Conservation (phyloP, 2,113 vertebrate species). For the Albula goreensis region DNA sequence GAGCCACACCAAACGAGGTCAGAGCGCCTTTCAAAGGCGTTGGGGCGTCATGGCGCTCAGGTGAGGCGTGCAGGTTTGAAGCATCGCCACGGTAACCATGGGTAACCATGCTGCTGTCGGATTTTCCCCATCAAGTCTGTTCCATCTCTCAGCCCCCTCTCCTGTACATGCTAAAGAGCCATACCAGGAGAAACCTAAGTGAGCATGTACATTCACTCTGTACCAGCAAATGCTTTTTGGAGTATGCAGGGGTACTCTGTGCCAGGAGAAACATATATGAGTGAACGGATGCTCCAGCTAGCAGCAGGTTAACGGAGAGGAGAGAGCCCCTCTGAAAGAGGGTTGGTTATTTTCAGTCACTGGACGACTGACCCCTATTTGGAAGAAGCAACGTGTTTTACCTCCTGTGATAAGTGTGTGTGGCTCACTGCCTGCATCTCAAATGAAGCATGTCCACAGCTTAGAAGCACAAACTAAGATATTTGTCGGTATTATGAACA, state of each 20-base stretch:
- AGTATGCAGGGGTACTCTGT: too few relatives aligned
- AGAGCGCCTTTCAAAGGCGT: not conserved
- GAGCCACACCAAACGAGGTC: conserved; percentile 2
- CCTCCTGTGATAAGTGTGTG: not conserved
- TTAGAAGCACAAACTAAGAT: not conserved
- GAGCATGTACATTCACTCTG: too few relatives aligned
- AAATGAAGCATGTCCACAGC: not conserved
- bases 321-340: not conserved
- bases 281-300: not conserved
- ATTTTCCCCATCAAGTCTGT: too few relatives aligned
- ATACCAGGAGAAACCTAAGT: too few relatives aligned
- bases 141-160: too few relatives aligned
- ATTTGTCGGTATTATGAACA: not conserved
- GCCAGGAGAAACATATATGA: not conserved
- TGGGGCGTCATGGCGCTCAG: too few relatives aligned
- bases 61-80: too few relatives aligned
- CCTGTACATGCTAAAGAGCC: not conserved
- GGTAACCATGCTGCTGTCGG: too few relatives aligned
- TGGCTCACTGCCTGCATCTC: not conserved
- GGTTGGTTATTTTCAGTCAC: not conserved
- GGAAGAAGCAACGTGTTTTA: not conserved
- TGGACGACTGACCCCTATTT: not conserved
- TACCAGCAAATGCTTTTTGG: too few relatives aligned
- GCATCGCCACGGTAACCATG: too few relatives aligned
- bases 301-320: not conserved